A percentile compares a stretch with the other conserved stretches of the same genome.
These are phyloP conservation scores for Lepidurus arcticus DNA, from an alignment of 1,140 invertebrate genomes.

Conservation along the genomic window DNA sequence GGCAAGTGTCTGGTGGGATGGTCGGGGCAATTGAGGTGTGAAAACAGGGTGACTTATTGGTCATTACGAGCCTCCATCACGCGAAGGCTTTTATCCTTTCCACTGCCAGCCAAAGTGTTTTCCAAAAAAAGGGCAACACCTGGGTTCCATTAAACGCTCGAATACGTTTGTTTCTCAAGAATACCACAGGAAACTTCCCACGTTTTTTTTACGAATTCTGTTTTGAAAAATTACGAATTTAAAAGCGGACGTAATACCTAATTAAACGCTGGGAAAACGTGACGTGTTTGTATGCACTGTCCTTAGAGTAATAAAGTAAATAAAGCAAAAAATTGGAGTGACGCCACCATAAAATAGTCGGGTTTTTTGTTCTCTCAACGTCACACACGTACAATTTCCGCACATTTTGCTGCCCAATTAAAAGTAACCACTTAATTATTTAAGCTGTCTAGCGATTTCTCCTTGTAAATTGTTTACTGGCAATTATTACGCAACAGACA, in stretches of 20 bases:
- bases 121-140: background rate
- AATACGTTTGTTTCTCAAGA: background rate
- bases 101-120: background rate
- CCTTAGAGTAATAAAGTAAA: background rate
- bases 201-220: background rate
- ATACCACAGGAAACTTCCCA: background rate
- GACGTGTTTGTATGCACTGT: background rate
- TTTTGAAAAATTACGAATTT: too few relatives aligned
- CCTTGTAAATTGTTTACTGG: background rate
- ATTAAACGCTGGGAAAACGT: background rate
- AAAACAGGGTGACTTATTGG: conserved; percentile 14
- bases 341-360: background rate
- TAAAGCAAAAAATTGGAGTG: background rate
- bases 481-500: too few relatives aligned
- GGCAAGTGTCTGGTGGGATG: conserved; percentile 12
- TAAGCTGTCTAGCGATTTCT: conserved; percentile 5
- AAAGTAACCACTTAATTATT: background rate
- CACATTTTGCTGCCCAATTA: conserved; percentile 1
- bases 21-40: conserved; percentile 11
- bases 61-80: conserved; percentile 9
- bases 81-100: background rate
- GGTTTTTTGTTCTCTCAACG: background rate
- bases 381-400: background rate
- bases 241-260: background rate
- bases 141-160: background rate